Evolutionary conservation across 2,797 vertebrate genomes (phyloP), one percentile per base, ranked within the genome.

Genomic region (Euphonia xanthogaster): DNA sequence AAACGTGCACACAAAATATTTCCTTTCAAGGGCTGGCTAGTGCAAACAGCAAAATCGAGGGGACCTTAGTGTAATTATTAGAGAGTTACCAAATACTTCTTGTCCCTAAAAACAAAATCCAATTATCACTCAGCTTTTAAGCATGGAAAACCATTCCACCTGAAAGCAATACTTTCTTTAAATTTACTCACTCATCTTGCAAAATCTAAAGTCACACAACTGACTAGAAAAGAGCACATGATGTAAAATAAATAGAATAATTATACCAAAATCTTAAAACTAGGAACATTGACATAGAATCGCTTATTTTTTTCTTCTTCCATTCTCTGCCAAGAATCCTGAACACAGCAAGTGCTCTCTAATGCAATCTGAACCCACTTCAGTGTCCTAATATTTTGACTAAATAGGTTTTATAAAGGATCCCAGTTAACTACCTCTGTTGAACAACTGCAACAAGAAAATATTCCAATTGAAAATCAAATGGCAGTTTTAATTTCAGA

Each of bases 1-100:
- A 78, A 96, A 95, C 68, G 87, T 95, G 95, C 81, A 78, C 87
- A 83, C 75, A 91, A 96, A 92, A 24, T 71, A 90, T 37, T 87
- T 85, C 80, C 50, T 42, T 92, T 54, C 88, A 74, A 94, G 61
- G 72, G 45, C 78, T 80, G 50, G 57, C 60, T 51, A 51, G 31
- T 12, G 37, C 61, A 53, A 71, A 33, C 20, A 60, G 50, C 54
- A 71, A 63, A 76, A 91, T 23, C 1, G 1, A 33, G 67, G 76
- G 82, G 60, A 76, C 9, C 6, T 63, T 11, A 37, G 14, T 14
- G 37, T 6, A 78, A 65, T 89, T 92, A 58, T n/a, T 31, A n/a
- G 25, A 83, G 24, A 57, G 72, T 54, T 37, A 75, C 50, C 54
- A 79, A 87, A 75, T 30, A 37, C 31, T 77, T 33, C 68, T 71